Evolutionary conservation across 2,888 invertebrate species (phyloP), one percentile per base, ranked within the genome.

Genomic region (Camptogramma bilineatum): DNA sequence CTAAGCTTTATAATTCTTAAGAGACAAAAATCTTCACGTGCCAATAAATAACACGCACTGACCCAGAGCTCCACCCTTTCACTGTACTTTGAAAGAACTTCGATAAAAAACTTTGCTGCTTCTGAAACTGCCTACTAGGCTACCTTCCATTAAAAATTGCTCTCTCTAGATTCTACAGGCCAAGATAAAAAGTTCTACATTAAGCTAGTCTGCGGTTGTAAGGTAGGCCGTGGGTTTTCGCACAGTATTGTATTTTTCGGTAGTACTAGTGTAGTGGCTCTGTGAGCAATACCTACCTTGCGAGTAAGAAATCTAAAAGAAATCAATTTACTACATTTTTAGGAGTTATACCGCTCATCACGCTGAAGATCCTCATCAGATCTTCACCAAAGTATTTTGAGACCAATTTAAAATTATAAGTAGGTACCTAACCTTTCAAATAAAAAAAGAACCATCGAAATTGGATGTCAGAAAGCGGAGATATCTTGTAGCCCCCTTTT

Each of bases 121-220:
- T 46, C 28, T n/a, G 16, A 53, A 60, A 46, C 53, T 17, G 53
- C 48, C 57, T 54, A 46, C 21, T 19, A 47, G 21, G 16, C 4
- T 39, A 39, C 34, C 34, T 44, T 42, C 34, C 24, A 31, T 62
- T 54, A 31, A 42, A 58, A 55, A 19, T 60, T 52, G 44, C 46
- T 46, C 48, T 50, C 46, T 62, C 53, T 51, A 50, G 44, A 52
- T 54, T 57, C 42, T 58, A 47, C 8, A 52, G 21, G 48, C 57
- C 8, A 18, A 28, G 46, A 58, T 64, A 61, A 64, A 61, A 58
- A 46, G 54, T 50, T 21, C 63, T 52, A 58, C 57, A 53, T 54
- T 60, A 54, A 58, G 9, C n/a, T 46, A 46, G 28, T 47, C 46
- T 46, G 34, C n/a, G 55, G 60, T 46, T 50, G 42, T 54, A 31